Conservation (phyloP, 1,140 invertebrate species). For the Apis dorsata region DNA sequence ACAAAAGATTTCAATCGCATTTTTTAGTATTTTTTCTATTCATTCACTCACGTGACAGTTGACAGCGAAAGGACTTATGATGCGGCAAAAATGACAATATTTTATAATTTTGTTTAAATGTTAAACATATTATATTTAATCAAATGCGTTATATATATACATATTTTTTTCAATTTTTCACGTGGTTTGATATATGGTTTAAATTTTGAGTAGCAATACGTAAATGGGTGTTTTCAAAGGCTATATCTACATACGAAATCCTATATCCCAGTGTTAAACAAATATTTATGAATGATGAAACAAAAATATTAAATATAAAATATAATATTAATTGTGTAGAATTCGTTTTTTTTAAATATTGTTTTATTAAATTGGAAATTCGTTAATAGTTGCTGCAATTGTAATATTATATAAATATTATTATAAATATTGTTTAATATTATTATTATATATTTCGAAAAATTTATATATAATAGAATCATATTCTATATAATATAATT, state of each 20-base stretch:
- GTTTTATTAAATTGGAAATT: background rate
- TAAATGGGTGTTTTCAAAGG: conserved; percentile 13
- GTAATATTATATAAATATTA: background rate
- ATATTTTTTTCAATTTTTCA: too few relatives aligned
- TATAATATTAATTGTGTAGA: background rate
- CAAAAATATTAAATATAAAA: background rate
- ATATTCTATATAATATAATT: too few relatives aligned
- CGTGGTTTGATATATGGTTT: background rate
- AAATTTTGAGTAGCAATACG: background rate
- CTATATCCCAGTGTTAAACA: background rate
- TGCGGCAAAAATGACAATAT: background rate
- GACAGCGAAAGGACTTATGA: conserved; percentile 6
- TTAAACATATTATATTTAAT: too few relatives aligned
- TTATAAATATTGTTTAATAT: too few relatives aligned
- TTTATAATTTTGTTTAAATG: too few relatives aligned
- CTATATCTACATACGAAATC: conserved; percentile 1
- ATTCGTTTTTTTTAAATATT: background rate
- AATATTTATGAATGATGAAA: background rate
- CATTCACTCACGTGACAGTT: conserved; percentile 31
- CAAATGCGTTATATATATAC: too few relatives aligned
- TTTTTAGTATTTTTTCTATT: background rate
- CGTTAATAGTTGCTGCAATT: too few relatives aligned
- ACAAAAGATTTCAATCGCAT: conserved; percentile 16
- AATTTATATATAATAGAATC: too few relatives aligned
- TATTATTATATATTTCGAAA: too few relatives aligned